Percentiles rank a stretch among this genome's conserved stretches.
Evolutionary conservation across 1,140 invertebrate species (phyloP).

Genomic region (Charaxes varanes): DNA sequence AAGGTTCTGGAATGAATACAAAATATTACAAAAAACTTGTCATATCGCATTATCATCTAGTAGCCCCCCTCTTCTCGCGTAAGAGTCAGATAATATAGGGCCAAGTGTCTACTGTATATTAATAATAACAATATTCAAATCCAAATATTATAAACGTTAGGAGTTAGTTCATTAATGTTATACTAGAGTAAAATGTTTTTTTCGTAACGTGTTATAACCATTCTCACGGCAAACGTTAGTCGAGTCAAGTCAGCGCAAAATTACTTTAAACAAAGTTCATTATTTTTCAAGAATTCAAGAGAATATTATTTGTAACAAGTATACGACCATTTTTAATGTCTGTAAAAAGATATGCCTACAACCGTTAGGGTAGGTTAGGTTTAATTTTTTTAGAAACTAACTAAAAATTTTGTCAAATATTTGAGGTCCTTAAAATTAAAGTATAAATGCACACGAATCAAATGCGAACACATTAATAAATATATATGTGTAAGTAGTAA

Average conservation of each 20-base stretch:
- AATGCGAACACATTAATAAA: neutral
- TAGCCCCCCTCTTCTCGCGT: constrained; percentile 4
- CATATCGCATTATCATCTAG: constrained; percentile 10
- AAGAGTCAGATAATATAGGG: constrained; percentile 11
- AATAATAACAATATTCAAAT: constrained; percentile 53
- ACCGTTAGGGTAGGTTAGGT: no score
- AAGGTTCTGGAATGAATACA: constrained; percentile 59
- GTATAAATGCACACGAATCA: neutral
- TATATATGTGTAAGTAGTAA: neutral
- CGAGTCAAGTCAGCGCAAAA: no score
- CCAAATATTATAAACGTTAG: constrained; percentile 40
- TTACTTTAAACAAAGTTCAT: no score
- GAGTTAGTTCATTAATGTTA: constrained; percentile 7
- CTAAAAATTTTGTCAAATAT: no score
- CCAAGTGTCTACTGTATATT: constrained; percentile 26
- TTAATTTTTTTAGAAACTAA: no score
- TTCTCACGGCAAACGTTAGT: neutral
- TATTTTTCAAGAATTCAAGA: no score
- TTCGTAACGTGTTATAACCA: neutral
- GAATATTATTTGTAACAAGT: no score
- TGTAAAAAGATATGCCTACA: no score
- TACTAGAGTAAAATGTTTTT: constrained; percentile 5
- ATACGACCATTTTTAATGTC: no score
- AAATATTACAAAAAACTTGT: constrained; percentile 67
- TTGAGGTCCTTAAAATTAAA: neutral